Base-by-base conservation (phyloP, 2,888 invertebrate species). In the Scaptomyza caliginosa region DNA sequence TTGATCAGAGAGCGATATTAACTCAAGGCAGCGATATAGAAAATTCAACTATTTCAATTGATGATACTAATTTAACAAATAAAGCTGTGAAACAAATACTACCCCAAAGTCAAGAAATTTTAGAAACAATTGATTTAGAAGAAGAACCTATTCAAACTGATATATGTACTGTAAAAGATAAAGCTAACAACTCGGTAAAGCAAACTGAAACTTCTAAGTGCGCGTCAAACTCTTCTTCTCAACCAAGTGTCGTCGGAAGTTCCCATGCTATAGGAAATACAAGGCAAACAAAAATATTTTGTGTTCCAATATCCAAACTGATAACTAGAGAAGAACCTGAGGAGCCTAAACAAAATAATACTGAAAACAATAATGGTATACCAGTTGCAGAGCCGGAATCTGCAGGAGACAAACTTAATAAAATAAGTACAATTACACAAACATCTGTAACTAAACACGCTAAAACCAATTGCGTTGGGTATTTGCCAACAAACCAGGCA, bases 271-370 rank as follows among this genome's bases (percentile, higher is more conserved):
- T 32, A 13, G 3, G 7, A 13, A 45, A 36, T 24, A 11, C 17
- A 13, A 30, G 21, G 1, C 26, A 42, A 23, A 48, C 5, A 21
- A 56, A 43, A 54, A 75, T 70, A 30, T 21, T 38, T 13, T 70
- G 71, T 43, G 58, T 71, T 21, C 70, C 75, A 4, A 23, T 70
- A 36, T 52, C 75, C 5, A 74, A 71, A 45, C 24, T 71, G 17
- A 36, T 67, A 32, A 28, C 10, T 8, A 4, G 3, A 11, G n/a
- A 13, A 8, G 6, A n/a, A 2, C 4, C 17, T 7, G 1, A 17
- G 7, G 23, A 36, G 17, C 23, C 4, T 16, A 17, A 10, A 10
- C 17, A 36, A 2, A 6, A 8, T n/a, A 45, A 17, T 28, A 8
- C 2, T 7, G 21, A 16, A 17, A 7, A 23, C 2, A 13, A 38